Percentiles rank a stretch among this genome's conserved stretches.
phyloP scores from a whole-genome alignment of 1,140 invertebrate species.

The Drosophila mauritiana region DNA sequence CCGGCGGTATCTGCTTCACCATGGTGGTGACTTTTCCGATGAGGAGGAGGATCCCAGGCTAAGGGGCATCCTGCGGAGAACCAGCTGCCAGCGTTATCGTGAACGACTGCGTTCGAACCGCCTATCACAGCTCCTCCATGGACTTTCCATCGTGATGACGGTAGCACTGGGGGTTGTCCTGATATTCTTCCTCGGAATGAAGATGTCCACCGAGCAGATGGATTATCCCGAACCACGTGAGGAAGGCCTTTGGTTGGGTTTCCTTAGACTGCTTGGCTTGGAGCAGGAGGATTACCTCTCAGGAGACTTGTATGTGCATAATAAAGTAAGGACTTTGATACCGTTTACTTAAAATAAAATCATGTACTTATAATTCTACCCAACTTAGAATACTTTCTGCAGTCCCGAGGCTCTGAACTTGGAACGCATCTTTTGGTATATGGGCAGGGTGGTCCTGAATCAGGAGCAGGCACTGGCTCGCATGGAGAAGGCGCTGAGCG shows the following conservation, averaged over 20 bases:
- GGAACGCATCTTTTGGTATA: conserved; percentile 33
- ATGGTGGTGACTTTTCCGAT: conserved; percentile 8
- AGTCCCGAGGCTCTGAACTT: conserved; percentile 29
- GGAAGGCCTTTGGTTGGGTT: background rate
- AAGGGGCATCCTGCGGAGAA: conserved; percentile 40
- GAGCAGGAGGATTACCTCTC: background rate
- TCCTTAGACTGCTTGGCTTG: background rate
- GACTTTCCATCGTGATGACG: conserved; percentile 24
- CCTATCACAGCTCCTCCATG: conserved; percentile 33
- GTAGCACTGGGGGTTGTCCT: conserved; percentile 17
- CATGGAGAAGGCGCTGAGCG: conserved; percentile 34
- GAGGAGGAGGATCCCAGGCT: conserved; percentile 37
- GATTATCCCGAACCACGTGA: background rate
- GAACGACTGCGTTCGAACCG: conserved; percentile 26
- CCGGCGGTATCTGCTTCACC: background rate
- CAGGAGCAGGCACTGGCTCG: conserved; percentile 57
- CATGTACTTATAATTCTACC: no score
- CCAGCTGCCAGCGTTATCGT: conserved; percentile 31
- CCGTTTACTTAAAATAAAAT: background rate
- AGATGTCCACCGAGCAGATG: conserved; percentile 20
- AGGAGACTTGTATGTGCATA: no score
- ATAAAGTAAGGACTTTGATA: background rate
- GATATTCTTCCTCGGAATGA: conserved; percentile 32
- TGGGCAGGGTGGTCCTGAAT: conserved; percentile 53
- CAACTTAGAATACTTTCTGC: conserved; percentile 3